Base-by-base conservation (phyloP, 2,113 vertebrate genomes). In the Theristicus caerulescens region DNA sequence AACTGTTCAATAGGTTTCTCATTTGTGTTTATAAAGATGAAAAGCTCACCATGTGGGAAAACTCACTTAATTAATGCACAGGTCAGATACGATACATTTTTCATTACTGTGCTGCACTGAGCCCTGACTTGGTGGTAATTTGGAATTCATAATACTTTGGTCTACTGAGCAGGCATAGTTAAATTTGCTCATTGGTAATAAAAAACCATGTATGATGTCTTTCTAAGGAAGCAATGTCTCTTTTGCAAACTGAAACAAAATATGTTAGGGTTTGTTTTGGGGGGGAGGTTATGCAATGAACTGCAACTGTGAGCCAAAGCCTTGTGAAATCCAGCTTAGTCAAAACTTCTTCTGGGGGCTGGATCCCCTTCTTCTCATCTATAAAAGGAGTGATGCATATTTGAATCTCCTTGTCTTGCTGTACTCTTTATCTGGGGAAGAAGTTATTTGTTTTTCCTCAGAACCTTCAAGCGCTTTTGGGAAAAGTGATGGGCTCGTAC, bases 401-500 rank as follows among this genome's bases (percentile, higher is more conserved):
- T 55, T n/a, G 25, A 54, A 70, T 52, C 24, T 83, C 18, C 32
- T 55, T n/a, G 14, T 22, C 29, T 82, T 74, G 19, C 29, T 54
- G 9, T 46, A n/a, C 9, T 16, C 7, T 65, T 52, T 29, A 18
- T 19, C 47, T 55, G 49, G 52, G 11, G 62, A 55, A 51, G 13
- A 47, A 71, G 6, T 38, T 40, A 3, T 0, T 29, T 24, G 16
- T 3, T 90, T 82, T 80, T 71, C n/a, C 72, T 86, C 17, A 47
- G 72, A 91, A 94, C 16, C 36, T 57, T 13, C 7, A 36, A 1
- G 16, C 57, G 42, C 17, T 86, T 88, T 70, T 32, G 31, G 73
- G 72, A 61, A 61, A 81, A 74, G 55, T 0, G 0, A 26, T 1
- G 55, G 34, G 20, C 24, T 66, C 19, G 44, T 26, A 21, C 44